Conservation (phyloP, 2,888 invertebrate species). For the Microdon myrmicae region DNA sequence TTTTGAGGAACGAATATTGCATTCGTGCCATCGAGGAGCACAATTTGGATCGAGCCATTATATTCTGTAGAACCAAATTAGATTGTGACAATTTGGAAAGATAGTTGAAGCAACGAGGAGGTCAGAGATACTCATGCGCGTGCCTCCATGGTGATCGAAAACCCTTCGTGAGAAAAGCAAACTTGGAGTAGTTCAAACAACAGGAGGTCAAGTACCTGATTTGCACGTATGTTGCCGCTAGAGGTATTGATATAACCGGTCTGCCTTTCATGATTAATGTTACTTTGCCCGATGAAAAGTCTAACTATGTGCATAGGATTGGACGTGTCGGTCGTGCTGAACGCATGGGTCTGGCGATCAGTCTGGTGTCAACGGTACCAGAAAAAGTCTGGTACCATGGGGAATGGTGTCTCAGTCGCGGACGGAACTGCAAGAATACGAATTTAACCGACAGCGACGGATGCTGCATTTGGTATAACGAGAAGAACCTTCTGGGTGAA, state of each 20-base stretch:
- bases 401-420: conserved; percentile 91
- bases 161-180: conserved; percentile 89
- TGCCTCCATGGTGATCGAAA: conserved; percentile 97
- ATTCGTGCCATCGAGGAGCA: conserved; percentile 90
- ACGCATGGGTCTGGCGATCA: conserved; percentile 98
- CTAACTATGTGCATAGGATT: conserved; percentile 98
- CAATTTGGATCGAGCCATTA: conserved; percentile 94
- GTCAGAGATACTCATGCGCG: conserved; percentile 72
- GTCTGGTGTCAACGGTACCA: conserved; percentile 90
- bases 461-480: conserved; percentile 99
- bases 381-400: conserved; percentile 84
- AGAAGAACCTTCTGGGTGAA: conserved; percentile 89
- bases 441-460: conserved; percentile 84
- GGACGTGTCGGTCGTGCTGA: conserved; percentile 99
- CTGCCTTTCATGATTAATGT: conserved; percentile 97
- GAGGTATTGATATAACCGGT: conserved; percentile 94
- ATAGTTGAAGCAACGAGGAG: conserved; percentile 78
- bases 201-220: conserved; percentile 88
- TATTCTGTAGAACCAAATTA: conserved; percentile 97
- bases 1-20: conserved; percentile 97
- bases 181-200: conserved; percentile 90
- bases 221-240: conserved; percentile 98
- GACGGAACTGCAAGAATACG: conserved; percentile 93
- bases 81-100: conserved; percentile 98
- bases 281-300: conserved; percentile 98